Evolutionary conservation across 2,888 invertebrate genomes (phyloP), one percentile per base, ranked within the genome.

Genomic region (Chrysodeixis includens): DNA sequence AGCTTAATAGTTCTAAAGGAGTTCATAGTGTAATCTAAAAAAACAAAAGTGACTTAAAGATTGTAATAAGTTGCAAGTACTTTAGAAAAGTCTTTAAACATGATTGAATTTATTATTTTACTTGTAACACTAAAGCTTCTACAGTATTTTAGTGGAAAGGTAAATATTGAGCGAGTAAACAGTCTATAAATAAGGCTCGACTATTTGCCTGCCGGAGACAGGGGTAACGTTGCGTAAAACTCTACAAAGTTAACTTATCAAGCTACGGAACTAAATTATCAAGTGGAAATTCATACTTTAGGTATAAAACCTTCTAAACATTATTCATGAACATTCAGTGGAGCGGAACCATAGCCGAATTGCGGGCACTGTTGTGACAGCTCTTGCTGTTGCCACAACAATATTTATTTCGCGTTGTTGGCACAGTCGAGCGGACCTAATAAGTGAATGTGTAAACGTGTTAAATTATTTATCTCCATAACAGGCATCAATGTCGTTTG

Each of bases 311-410:
- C 76, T 77, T 57, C 75, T 26, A 26, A 60, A 64, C 51, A 40
- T 59, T 62, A 81, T 62, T 76, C 66, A 66, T 66, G 65, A 68
- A 69, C 44, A 62, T 61, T 54, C 84, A 85, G 51, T 82, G 83
- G 79, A 78, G 87, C 87, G 85, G 85, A 89, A 89, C 90, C 73
- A 71, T 73, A 83, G 85, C 86, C 86, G 85, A 89, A 90, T 89
- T 83, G 83, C 86, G 70, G 77, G 71, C 82, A 79, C 74, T 83
- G 85, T 91, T 91, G 88, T 90, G 88, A 87, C 88, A 86, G 72
- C 62, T 62, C 57, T 59, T 40, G 54, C 57, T 51, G 56, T 73
- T 81, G 66, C 68, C 58, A 74, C 71, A 66, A 61, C 69, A 67
- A 71, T 58, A 76, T 66, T 65, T 58, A 74, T 74, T 76, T 78